Percentiles rank a stretch among this genome's conserved stretches.
phyloP scores from a whole-genome alignment of 2,113 vertebrate species.

The Pseudolaguvia tuberculata region DNA sequence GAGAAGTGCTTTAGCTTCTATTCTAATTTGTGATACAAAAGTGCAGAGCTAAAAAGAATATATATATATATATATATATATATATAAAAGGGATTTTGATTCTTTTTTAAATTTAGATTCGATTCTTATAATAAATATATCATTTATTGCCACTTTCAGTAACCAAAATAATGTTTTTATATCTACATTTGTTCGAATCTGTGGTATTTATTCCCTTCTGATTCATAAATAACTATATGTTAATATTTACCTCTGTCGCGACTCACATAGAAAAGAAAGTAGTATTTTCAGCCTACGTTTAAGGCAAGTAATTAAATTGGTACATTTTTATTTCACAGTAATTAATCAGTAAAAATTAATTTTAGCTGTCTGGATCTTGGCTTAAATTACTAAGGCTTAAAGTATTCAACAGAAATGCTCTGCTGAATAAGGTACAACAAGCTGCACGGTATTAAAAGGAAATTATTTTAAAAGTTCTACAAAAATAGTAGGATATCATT shows the following conservation, averaged over 20 bases:
- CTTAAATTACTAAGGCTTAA: conserved; percentile 34
- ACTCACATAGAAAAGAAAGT: conserved; percentile 35
- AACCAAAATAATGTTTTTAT: conserved; percentile 29
- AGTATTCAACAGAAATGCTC: conserved; percentile 16
- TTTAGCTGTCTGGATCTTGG: conserved; percentile 37
- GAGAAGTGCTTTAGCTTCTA: conserved; percentile 33
- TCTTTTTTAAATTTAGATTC: conserved; percentile 34
- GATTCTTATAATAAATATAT: conserved; percentile 42
- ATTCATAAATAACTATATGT: conserved; percentile 33
- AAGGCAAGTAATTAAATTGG: conserved; percentile 31
- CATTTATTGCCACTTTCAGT: conserved; percentile 50
- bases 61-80: too few relatives aligned
- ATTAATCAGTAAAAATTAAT: conserved; percentile 39
- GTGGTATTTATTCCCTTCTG: conserved; percentile 35
- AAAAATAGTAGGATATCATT: conserved; percentile 65
- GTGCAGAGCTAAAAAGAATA: conserved; percentile 42
- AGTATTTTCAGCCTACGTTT: conserved; percentile 31
- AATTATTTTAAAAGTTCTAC: conserved; percentile 45
- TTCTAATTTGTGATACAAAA: conserved; percentile 33
- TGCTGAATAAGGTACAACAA: conserved; percentile 21
- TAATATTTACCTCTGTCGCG: conserved; percentile 18
- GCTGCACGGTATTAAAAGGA: conserved; percentile 20
- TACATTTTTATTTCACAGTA: conserved; percentile 44
- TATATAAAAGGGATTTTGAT: conserved; percentile 39
- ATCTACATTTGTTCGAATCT: conserved; percentile 34